Evolutionary conservation across 2,113 vertebrate genomes (phyloP), one percentile per base, ranked within the genome.

Genomic region (Anguilla rostrata): DNA sequence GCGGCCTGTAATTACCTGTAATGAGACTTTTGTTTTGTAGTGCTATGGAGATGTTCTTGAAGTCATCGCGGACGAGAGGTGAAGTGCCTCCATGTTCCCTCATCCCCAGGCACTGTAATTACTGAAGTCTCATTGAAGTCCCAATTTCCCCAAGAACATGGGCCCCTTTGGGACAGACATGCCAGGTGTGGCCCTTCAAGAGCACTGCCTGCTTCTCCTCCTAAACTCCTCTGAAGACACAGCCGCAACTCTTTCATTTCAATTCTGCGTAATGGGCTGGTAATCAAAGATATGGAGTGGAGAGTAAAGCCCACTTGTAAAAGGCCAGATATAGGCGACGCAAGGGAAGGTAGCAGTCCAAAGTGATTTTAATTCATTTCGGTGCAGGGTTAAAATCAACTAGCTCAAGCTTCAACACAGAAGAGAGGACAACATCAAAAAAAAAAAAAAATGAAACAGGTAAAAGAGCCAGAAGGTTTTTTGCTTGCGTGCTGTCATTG

Each of bases 11-110:
- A 99, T 98, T 98, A 97, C 90, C 91, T 95, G 95, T 98, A 98
- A 98, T 98, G 95, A 98, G 90, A 96, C 95, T 97, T 98, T 99
- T 99, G 97, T 99, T 96, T 99, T 96, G 95, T 86, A 88, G 94
- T 92, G 95, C 97, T 96, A 95, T 95, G 94, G 95, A 95, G 97
- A 96, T 96, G 93, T 96, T 97, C 97, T 97, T 97, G 96, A 98
- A 97, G 95, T 97, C 94, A 94, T 95, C 92, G 93, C 88, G 75
- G 5, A 85, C 96, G 94, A 95, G 97, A 96, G 95, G 96, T 94
- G 93, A 95, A 94, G 94, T 94, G 91, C 90, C 90, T 93, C 63
- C 92, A 92, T 92, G 94, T 56, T 89, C 90, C 90, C 91, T 95
- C 95, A 93, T 94, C 93, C 96, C 94, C 95, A 93, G 96, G 96